Evolutionary conservation across 2,888 invertebrate species (phyloP).

Genomic region (Acanthococcus lagerstroemiae): DNA sequence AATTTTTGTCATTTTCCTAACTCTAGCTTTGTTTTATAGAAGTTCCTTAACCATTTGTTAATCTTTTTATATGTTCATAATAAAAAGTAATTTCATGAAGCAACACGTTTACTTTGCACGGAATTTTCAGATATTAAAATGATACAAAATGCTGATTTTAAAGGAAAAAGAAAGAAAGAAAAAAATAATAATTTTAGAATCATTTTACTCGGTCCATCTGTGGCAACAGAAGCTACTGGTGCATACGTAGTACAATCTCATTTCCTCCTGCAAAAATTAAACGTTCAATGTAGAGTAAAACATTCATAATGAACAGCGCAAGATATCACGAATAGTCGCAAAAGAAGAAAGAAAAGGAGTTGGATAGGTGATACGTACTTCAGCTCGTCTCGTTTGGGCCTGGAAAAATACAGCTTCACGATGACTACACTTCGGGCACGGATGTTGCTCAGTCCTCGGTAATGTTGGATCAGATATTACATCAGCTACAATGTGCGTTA

Average conservation of each 20-base stretch:
- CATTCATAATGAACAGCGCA: neutral
- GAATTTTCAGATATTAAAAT: too few relatives aligned
- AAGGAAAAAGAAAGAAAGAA: neutral
- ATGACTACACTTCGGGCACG: conserved; percentile 91
- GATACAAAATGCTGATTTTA: too few relatives aligned
- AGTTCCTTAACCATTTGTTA: too few relatives aligned
- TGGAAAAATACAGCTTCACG: conserved; percentile 98
- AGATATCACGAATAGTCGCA: neutral
- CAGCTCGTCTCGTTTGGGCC: conserved; percentile 91
- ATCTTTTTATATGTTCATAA: too few relatives aligned
- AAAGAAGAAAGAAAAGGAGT: neutral
- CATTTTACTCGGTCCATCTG: conserved; percentile 80
- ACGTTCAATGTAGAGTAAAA: conserved; percentile 5
- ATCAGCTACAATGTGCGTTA: conserved; percentile 96
- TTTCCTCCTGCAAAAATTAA: conserved; percentile 60
- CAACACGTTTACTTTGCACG: too few relatives aligned
- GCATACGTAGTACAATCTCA: conserved; percentile 95
- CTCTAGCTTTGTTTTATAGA: too few relatives aligned
- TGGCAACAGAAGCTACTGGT: conserved; percentile 84
- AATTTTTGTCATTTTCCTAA: neutral
- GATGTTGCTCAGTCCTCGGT: conserved; percentile 95
- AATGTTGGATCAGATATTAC: conserved; percentile 97
- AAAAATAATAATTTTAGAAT: too few relatives aligned
- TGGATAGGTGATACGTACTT: conserved; percentile 45
- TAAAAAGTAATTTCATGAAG: too few relatives aligned